Conservation (phyloP, 2,888 invertebrate species). For the Mesochorus sp. region DNA sequence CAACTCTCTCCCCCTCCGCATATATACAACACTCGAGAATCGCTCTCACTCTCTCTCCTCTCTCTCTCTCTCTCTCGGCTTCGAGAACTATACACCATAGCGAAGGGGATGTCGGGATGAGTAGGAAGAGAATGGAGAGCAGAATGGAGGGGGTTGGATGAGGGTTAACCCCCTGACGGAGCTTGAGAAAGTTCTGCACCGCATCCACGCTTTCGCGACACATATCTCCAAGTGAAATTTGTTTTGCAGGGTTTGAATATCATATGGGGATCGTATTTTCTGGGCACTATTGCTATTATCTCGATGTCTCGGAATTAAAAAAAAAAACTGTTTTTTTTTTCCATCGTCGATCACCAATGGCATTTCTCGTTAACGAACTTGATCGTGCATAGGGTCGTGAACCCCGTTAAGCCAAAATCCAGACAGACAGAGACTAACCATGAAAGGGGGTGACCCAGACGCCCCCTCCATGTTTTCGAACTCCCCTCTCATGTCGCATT, state of each 20-base stretch:
- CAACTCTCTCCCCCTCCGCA: conserved; percentile 73
- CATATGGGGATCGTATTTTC: no score
- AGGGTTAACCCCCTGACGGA: conserved; percentile 32
- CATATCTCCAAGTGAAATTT: not conserved
- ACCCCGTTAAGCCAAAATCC: conserved; percentile 69
- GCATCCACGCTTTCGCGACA: conserved; percentile 5
- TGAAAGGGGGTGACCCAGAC: conserved; percentile 81
- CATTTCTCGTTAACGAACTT: not conserved
- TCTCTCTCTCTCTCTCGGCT: conserved; percentile 30
- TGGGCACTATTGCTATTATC: no score
- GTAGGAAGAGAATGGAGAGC: conserved; percentile 6
- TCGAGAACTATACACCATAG: conserved; percentile 58
- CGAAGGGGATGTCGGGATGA: conserved; percentile 42
- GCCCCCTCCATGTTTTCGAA: conserved; percentile 76
- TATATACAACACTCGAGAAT: conserved; percentile 12
- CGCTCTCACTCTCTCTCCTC: conserved; percentile 37
- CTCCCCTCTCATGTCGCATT: conserved; percentile 62
- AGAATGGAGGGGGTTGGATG: conserved; percentile 37
- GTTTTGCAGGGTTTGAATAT: no score
- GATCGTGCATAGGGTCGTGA: conserved; percentile 69
- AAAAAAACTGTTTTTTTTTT: no score
- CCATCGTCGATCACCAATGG: not conserved
- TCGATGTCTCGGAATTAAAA: no score
- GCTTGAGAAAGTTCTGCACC: conserved; percentile 39
- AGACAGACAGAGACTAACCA: conserved; percentile 73